phyloP scores from a whole-genome alignment of 2,797 vertebrate genomes.

The Sebastes taczanowskii region DNA sequence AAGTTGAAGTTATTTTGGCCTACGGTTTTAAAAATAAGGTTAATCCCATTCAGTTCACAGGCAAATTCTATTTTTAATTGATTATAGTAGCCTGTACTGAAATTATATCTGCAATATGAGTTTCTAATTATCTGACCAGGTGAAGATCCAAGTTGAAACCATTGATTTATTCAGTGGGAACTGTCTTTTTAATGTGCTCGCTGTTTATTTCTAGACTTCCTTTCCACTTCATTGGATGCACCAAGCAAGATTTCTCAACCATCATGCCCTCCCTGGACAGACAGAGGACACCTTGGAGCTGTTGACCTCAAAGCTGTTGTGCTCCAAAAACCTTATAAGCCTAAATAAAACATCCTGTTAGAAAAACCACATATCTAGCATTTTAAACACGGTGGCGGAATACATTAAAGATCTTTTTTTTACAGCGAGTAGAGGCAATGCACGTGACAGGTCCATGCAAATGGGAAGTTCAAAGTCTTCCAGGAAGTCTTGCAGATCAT shows the following conservation, averaged over 20 bases:
- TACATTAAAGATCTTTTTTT: slow-evolving; percentile 1
- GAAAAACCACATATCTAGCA: not conserved
- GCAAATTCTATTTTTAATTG: not conserved
- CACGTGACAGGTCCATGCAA: not conserved
- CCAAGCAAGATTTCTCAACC: not conserved
- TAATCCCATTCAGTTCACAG: not conserved
- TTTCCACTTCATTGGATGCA: not conserved
- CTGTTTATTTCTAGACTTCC: slow-evolving; percentile 12
- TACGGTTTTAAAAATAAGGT: not conserved
- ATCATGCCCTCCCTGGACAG: not conserved
- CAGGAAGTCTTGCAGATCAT: slow-evolving; percentile 15
- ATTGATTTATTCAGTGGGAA: not conserved
- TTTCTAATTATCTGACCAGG: not conserved
- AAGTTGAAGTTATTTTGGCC: no score
- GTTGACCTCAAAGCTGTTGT: not conserved
- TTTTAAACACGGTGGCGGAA: not conserved
- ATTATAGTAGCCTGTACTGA: not conserved
- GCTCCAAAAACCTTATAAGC: slow-evolving; percentile 10
- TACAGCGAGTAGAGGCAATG: not conserved
- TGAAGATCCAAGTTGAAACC: not conserved
- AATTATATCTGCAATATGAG: not conserved
- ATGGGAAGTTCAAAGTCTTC: slow-evolving; percentile 37
- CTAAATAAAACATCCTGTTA: not conserved
- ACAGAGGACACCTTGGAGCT: slow-evolving; percentile 9
- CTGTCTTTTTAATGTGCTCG: not conserved